Conservation (phyloP, 92 coral and sea anemone species). For the Epizoanthus ramosus region DNA sequence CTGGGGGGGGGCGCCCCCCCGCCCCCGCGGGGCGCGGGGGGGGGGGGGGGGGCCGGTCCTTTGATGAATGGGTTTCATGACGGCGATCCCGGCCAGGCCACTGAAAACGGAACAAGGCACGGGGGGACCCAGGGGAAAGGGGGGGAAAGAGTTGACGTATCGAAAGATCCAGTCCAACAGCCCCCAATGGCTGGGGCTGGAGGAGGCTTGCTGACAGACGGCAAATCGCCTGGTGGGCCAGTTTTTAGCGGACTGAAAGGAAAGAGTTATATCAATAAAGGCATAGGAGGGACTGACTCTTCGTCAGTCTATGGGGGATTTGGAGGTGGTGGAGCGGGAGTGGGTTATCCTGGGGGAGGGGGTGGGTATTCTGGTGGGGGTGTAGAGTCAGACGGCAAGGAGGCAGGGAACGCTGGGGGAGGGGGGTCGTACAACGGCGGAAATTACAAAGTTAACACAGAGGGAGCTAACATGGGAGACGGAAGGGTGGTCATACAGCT, state of each 20-base stretch:
- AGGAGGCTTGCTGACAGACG: slow-evolving; percentile 68
- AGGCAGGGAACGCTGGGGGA: slow-evolving; percentile 67
- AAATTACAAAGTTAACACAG: slow-evolving; percentile 44
- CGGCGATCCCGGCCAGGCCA: slow-evolving; percentile 78
- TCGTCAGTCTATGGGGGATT: slow-evolving; percentile 59
- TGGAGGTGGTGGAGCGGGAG: slow-evolving; percentile 82
- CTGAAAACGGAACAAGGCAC: slow-evolving; percentile 63
- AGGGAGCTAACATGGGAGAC: slow-evolving; percentile 63
- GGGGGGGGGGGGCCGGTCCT: slow-evolving; percentile 69
- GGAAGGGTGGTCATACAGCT: slow-evolving; percentile 61
- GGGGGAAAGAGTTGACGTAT: slow-evolving; percentile 39
- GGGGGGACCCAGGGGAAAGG: slow-evolving; percentile 71
- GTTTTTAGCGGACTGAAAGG: slow-evolving; percentile 32
- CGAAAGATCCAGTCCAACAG: not conserved
- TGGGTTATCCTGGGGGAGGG: slow-evolving; percentile 77
- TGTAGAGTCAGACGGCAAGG: slow-evolving; percentile 44
- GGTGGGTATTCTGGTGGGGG: slow-evolving; percentile 93
- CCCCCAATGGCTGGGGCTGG: slow-evolving; percentile 51
- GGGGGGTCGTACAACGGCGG: slow-evolving; percentile 81
- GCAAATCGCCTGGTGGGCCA: slow-evolving; percentile 4
- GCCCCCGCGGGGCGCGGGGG: no score
- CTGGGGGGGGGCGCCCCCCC: no score
- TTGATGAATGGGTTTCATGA: slow-evolving; percentile 25
- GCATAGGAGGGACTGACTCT: slow-evolving; percentile 50
- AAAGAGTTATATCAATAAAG: slow-evolving; percentile 56